Base-by-base conservation (phyloP, 1,140 invertebrate species). In the Drosophila mauritiana region DNA sequence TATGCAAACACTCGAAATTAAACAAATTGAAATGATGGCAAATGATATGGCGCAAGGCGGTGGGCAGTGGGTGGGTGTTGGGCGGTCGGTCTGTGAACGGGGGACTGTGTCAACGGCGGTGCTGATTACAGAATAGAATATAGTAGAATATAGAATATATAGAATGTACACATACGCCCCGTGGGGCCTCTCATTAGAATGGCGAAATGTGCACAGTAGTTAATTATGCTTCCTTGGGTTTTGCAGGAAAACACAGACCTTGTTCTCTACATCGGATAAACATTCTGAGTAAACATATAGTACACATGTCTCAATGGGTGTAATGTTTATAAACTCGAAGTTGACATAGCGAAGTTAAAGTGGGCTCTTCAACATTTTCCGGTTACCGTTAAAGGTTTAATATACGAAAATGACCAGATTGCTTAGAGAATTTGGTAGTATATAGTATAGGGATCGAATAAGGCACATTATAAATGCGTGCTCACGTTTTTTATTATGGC, bases 401-500 rank as follows among this genome's bases (percentile, higher is more conserved):
- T 13, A 8, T 8, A 15, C 15, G n/a, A 8, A 7, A 43, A 20
- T 43, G 8, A 8, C 17, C 17, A 45, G 42, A 45, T 20, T 46
- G 45, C 45, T 13, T 6, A 5, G 12, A 13, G 20, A 25, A 46
- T 46, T 3, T 46, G 45, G 22, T 25, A 46, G 20, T 13, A 25
- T n/a, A 51, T 51, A 46, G 27, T 52, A 25, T 48, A 11, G 56
- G 20, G 39, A 67, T 51, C 62, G 63, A 42, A 42, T 13, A 53
- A 52, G 37, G 46, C 69, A 46, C 69, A 61, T 85, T 85, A 80
- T 84, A 84, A 85, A 80, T 85, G 81, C 81, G 80, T 80, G 81
- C 81, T 84, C 80, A 84, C 80, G 80, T 62, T 80, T 78, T 84
- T 84, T 84, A 83, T 84, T 84, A 83, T 84, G 70, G 42, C 77